phyloP scores from a whole-genome alignment of 2,888 invertebrate genomes.

The Lithosia quadra region DNA sequence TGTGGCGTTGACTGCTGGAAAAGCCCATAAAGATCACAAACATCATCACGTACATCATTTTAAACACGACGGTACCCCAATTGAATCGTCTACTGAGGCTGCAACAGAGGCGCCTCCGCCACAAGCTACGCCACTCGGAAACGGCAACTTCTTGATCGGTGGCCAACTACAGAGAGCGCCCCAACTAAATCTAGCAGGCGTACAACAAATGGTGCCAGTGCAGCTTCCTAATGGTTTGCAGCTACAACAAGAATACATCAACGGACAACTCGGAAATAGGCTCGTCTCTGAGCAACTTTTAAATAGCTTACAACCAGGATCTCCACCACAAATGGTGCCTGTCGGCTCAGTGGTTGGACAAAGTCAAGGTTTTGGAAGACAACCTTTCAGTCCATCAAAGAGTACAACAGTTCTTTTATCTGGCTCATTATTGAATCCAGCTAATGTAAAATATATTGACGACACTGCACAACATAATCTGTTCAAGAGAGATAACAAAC shows the following conservation, averaged over 20 bases:
- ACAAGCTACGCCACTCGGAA: slow-evolving; percentile 76
- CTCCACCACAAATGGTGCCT: slow-evolving; percentile 56
- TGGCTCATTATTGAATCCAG: slow-evolving; percentile 84
- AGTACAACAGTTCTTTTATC: slow-evolving; percentile 74
- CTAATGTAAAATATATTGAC: slow-evolving; percentile 89
- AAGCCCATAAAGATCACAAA: slow-evolving; percentile 95
- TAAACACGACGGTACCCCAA: slow-evolving; percentile 90
- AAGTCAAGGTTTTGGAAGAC: slow-evolving; percentile 46
- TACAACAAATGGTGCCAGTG: slow-evolving; percentile 79
- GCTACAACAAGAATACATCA: slow-evolving; percentile 87
- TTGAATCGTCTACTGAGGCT: slow-evolving; percentile 87
- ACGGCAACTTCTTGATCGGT: slow-evolving; percentile 87
- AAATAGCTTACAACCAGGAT: slow-evolving; percentile 64
- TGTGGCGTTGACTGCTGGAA: slow-evolving; percentile 93
- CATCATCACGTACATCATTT: slow-evolving; percentile 95
- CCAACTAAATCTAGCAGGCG: slow-evolving; percentile 82
- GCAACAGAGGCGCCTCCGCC: slow-evolving; percentile 85
- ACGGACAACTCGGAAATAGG: slow-evolving; percentile 88
- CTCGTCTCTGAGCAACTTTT: slow-evolving; percentile 87
- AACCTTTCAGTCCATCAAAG: slow-evolving; percentile 68
- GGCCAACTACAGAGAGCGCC: slow-evolving; percentile 89
- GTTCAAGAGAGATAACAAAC: slow-evolving; percentile 82
- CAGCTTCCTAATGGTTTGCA: slow-evolving; percentile 82
- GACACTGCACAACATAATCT: slow-evolving; percentile 80
- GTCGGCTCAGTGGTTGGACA: slow-evolving; percentile 48